These are phyloP conservation scores for Apteryx mantelli DNA, from an alignment of 2,113 vertebrate genomes.

Conservation along the genomic window DNA sequence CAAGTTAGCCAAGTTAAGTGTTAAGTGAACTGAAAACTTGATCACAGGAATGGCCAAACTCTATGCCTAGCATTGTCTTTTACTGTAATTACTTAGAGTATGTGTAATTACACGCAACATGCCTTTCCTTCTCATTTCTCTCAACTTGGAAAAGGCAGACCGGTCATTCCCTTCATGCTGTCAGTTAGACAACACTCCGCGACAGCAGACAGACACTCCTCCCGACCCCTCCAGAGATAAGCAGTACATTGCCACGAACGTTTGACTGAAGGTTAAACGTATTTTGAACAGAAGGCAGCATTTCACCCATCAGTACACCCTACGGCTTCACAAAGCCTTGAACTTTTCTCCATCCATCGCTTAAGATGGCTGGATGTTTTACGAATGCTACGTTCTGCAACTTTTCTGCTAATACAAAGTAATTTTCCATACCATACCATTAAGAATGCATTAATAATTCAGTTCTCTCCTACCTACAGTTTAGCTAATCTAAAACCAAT, in stretches of 20 bases:
- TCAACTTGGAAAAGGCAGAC: neutral
- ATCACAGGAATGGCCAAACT: neutral
- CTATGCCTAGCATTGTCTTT: neutral
- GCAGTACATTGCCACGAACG: accelerated
- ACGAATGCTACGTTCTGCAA: accelerated
- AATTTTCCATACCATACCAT: neutral
- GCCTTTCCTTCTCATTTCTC: neutral
- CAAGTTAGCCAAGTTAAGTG: neutral
- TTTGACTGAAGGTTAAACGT: neutral
- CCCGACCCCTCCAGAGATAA: slow-evolving; percentile 11
- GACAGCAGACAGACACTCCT: neutral
- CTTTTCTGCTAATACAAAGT: neutral
- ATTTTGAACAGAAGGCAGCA: neutral
- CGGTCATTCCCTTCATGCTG: neutral
- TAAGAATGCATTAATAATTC: neutral
- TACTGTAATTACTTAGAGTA: neutral
- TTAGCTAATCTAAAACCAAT: neutral
- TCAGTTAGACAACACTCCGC: neutral
- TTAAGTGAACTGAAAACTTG: neutral
- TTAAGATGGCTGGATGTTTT: neutral
- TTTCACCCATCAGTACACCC: neutral
- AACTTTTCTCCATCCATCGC: neutral
- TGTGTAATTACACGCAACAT: neutral
- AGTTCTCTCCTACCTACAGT: neutral
- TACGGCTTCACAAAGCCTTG: neutral